Evolutionary conservation across 1,140 invertebrate species (phyloP), one percentile per base, ranked within the genome.

Genomic region (Notospermus geniculatus): DNA sequence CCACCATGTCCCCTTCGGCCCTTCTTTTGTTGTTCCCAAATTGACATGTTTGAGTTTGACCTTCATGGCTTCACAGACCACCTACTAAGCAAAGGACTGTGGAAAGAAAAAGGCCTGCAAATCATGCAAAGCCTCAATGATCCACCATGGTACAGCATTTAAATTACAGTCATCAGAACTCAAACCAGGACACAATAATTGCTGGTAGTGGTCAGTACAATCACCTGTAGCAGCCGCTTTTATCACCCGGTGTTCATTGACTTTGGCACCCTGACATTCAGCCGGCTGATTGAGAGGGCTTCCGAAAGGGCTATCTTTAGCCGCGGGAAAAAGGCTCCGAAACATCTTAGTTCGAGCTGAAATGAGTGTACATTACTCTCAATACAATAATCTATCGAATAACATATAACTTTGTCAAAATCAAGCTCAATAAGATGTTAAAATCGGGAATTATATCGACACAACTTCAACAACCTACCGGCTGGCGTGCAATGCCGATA

Each of bases 261-360:
- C 53, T 58, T 67, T 62, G 9, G 67, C 52, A 15, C 68, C 63
- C n/a, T 71, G 66, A 59, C 66, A 67, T 53, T 56, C 54, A 15
- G 67, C 67, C 19, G 74, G 73, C 63, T 78, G 80, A 60, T 75
- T 68, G 68, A 91, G 84, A 22, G 89, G 88, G 60, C 85, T 85
- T 63, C 84, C 84, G 82, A 92, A 91, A 25, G 88, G 87, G 72
- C 86, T 90, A 80, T 85, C 88, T 82, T 89, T 89, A 54, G 87
- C 86, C 69, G 86, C 82, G 74, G 91, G 89, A 68, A 88, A 70
- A 65, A 91, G 75, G 63, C 88, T 88, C 67, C 86, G 85, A 81
- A 88, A 89, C 89, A 90, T 89, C 65, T 78, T 84, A 67, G 57
- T 29, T 19, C 23, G 19, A 7, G 9, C 1, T 19, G 29, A 60